Evolutionary conservation across 1,140 invertebrate species (phyloP).

Genomic region (Limonius californicus): DNA sequence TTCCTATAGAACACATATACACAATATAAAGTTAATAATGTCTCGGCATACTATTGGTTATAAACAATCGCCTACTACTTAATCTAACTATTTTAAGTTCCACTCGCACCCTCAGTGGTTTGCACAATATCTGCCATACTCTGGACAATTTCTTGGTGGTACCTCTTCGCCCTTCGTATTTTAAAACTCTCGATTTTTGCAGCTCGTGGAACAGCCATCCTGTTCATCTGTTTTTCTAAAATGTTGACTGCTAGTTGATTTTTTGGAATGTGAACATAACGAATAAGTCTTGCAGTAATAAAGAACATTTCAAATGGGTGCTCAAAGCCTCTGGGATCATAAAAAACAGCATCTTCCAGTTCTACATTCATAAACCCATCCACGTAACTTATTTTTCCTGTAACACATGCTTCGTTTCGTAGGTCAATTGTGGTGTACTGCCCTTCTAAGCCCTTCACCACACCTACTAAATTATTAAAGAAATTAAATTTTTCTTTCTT

Average conservation of each 20-base stretch:
- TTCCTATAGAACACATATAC: too few species aligned
- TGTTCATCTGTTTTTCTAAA: slow-evolving; percentile 25
- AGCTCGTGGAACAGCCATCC: slow-evolving; percentile 3
- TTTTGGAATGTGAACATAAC: slow-evolving; percentile 40
- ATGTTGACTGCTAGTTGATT: slow-evolving; percentile 25
- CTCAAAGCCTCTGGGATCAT: slow-evolving; percentile 31
- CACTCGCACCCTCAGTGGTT: too few species aligned
- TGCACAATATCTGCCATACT: too few species aligned
- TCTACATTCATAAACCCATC: slow-evolving; percentile 43
- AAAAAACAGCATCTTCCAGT: slow-evolving; percentile 39
- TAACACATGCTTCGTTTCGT: slow-evolving; percentile 38
- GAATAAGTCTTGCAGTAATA: slow-evolving; percentile 35
- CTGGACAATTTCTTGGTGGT: slow-evolving; percentile 25
- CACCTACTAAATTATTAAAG: slow-evolving; percentile 33
- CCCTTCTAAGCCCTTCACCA: slow-evolving; percentile 38
- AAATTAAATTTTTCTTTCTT: slow-evolving; percentile 30
- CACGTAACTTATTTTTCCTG: slow-evolving; percentile 38
- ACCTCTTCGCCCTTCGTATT: slow-evolving; percentile 26
- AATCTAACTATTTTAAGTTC: too few species aligned
- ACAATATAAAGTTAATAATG: too few species aligned
- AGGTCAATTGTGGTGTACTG: slow-evolving; percentile 40
- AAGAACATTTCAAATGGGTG: slow-evolving; percentile 35
- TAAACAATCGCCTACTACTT: too few species aligned
- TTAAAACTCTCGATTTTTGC: slow-evolving; percentile 28
- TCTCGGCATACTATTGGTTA: too few species aligned